A percentile compares a stretch with the other conserved stretches of the same genome.
Evolutionary conservation across 1,140 invertebrate species (phyloP).

Genomic region (Aricia agestis): DNA sequence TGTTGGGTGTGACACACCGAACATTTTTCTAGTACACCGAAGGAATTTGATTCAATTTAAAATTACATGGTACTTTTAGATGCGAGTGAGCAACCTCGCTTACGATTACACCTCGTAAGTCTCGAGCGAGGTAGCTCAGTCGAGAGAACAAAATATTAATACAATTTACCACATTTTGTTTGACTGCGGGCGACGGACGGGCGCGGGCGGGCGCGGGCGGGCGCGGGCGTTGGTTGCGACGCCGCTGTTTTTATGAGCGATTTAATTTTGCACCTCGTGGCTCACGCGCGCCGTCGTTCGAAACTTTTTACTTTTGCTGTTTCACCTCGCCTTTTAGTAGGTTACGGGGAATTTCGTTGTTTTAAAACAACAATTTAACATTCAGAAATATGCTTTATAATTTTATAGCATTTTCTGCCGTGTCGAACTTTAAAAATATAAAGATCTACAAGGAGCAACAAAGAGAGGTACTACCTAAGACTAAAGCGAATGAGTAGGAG

Average conservation of each 20-base stretch:
- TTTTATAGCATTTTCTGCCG: background rate
- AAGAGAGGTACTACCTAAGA: background rate
- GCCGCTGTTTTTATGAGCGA: background rate
- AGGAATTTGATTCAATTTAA: no score
- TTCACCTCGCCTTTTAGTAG: background rate
- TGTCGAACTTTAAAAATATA: background rate
- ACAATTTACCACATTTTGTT: background rate
- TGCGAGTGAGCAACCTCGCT: no score
- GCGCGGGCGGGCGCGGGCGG: no score
- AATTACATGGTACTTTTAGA: no score
- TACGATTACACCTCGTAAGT: no score
- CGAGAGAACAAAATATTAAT: background rate
- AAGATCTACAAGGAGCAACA: background rate
- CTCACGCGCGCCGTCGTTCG: background rate
- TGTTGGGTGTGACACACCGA: no score
- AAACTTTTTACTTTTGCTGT: background rate
- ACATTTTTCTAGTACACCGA: no score
- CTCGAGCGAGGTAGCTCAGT: no score
- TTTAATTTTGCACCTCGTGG: background rate
- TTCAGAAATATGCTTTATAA: background rate
- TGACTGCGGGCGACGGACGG: background rate
- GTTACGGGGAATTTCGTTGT: background rate
- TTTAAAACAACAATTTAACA: background rate
- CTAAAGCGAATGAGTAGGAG: background rate
- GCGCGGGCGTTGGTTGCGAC: background rate